Evolutionary conservation across 1,140 invertebrate genomes (phyloP), one percentile per base, ranked within the genome.

Genomic region (Fopius arisanus): DNA sequence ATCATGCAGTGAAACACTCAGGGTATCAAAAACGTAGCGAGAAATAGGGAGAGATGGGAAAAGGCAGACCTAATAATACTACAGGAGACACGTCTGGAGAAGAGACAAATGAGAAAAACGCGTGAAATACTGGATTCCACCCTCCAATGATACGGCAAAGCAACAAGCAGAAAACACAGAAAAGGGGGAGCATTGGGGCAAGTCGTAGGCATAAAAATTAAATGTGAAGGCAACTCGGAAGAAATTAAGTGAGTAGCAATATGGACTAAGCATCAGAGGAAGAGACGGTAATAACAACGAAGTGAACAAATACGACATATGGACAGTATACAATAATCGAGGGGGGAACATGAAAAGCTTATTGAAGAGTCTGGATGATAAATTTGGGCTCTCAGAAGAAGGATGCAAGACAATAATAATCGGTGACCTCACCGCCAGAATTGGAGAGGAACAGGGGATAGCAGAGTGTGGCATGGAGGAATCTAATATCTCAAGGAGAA

Each of bases 381-480:
- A 59, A 5, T 21, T 70, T 12, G 72, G 71, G 16, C 70, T 73
- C 28, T 66, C 16, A 16, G 33, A 71, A n/a, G 67, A 31, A 10
- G 71, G 37, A 40, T 21, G 7, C 23, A 59, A 6, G 14, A 48
- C 73, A 14, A 33, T 75, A 1, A 72, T 76, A 14, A 59, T 66
- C 0, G 74, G 78, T 0, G 76, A 79, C 16, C 40, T 67, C 23
- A 78, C 76, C 21, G 77, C 77, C 4, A 76, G 73, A 29, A 72
- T 75, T 51, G 73, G 71, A 10, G 29, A 72, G 9, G 33, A 65
- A 19, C 67, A 70, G 23, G 54, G 67, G 41, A 23, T 7, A 1
- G 41, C 12, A 1, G 41, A 37, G 12, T 31, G 29, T 23, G 54
- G 70, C 1, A 23, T 0, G 26, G 43, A 67, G 12, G 16, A 48